A percentile compares a stretch with the other conserved stretches of the same genome.
These are phyloP conservation scores for Nomada lathburiana DNA, from an alignment of 2,888 invertebrate genomes.

Conservation along the genomic window DNA sequence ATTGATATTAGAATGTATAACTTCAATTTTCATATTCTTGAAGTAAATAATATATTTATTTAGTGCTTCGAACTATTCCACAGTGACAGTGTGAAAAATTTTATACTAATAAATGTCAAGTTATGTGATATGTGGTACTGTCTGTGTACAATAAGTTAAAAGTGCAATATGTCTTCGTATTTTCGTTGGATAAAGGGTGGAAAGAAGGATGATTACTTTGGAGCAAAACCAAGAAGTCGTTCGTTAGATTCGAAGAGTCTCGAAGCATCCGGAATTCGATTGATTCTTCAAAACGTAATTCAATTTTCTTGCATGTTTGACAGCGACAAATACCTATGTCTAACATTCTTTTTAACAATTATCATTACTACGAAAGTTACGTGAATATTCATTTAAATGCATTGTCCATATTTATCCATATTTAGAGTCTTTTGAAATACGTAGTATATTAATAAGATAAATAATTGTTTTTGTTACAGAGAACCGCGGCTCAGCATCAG, in stretches of 20 bases:
- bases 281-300: constrained; percentile 86
- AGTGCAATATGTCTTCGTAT: constrained; percentile 87
- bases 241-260: constrained; percentile 90
- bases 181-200: constrained; percentile 90
- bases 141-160: constrained; percentile 29
- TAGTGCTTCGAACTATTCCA: background rate
- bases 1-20: background rate
- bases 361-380: background rate
- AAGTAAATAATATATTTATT: background rate
- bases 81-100: background rate
- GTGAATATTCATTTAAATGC: background rate
- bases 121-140: constrained; percentile 39
- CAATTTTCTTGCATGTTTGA: background rate
- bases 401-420: background rate
- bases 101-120: background rate
- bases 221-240: constrained; percentile 89
- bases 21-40: background rate
- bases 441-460: background rate
- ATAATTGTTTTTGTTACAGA: constrained; percentile 87
- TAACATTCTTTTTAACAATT: background rate
- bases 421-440: background rate
- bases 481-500: constrained; percentile 88
- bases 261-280: constrained; percentile 88
- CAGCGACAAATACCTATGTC: background rate
- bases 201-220: constrained; percentile 86